These are phyloP conservation scores for Tribolium madens DNA, from an alignment of 1,140 invertebrate genomes.

Conservation along the genomic window DNA sequence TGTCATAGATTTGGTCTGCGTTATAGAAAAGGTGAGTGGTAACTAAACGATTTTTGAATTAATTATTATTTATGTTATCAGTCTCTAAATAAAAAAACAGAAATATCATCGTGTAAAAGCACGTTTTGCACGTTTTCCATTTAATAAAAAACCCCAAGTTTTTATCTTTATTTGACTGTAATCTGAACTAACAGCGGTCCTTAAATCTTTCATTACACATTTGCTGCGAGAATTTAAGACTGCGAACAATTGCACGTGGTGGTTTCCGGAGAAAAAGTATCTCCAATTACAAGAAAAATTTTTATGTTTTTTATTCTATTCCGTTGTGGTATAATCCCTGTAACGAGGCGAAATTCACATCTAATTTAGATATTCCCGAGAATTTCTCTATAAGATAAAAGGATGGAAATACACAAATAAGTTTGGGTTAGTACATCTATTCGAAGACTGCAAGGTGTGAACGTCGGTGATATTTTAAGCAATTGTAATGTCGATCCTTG, in stretches of 20 bases:
- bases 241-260: background rate
- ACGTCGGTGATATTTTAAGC: slow-evolving; percentile 7
- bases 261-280: background rate
- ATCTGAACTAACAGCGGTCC: background rate
- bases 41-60: too few relatives aligned
- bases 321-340: background rate
- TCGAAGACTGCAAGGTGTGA: background rate
- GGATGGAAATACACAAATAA: background rate
- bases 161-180: background rate
- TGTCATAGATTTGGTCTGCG: slow-evolving; percentile 91
- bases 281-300: background rate
- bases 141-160: too few relatives aligned
- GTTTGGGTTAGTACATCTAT: background rate
- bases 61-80: too few relatives aligned
- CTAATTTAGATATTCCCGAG: too few relatives aligned
- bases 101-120: too few relatives aligned
- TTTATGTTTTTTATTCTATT: background rate
- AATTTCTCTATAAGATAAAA: too few relatives aligned
- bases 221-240: background rate
- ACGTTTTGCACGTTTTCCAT: too few relatives aligned
- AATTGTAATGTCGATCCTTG: slow-evolving; percentile 26
- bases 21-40: slow-evolving; percentile 88
- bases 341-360: background rate
- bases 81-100: too few relatives aligned
- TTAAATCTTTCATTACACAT: background rate